Percentiles rank a stretch among this genome's conserved stretches.
These are phyloP conservation scores for Heliothis peltigera DNA, from an alignment of 2,888 invertebrate genomes.

Conservation along the genomic window DNA sequence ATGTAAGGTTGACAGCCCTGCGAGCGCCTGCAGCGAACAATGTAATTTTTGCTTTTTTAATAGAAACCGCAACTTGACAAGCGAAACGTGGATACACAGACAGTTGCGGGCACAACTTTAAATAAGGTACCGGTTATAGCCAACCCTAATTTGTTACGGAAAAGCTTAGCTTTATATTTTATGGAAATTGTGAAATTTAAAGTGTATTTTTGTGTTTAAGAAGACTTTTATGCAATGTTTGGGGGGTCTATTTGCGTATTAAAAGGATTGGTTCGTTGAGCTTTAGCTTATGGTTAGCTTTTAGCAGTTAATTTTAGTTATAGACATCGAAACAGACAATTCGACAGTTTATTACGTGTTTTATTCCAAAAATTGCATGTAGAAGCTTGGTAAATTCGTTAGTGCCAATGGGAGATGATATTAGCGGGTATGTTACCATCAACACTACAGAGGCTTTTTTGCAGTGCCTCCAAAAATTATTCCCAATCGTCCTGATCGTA, in stretches of 20 bases:
- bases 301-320: background rate
- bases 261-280: slow-evolving; percentile 4
- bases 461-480: too few relatives aligned
- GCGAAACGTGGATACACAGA: slow-evolving; percentile 65
- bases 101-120: slow-evolving; percentile 62
- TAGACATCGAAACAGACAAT: background rate
- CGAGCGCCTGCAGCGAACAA: slow-evolving; percentile 67
- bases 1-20: slow-evolving; percentile 68
- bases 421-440: too few relatives aligned
- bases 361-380: background rate
- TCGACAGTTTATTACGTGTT: too few relatives aligned
- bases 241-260: slow-evolving; percentile 13
- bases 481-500: too few relatives aligned
- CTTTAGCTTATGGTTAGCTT: background rate
- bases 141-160: slow-evolving; percentile 61
- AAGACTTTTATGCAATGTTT: slow-evolving; percentile 15
- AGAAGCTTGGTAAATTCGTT: too few relatives aligned
- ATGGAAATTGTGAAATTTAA: slow-evolving; percentile 44
- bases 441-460: too few relatives aligned
- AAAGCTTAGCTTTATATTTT: slow-evolving; percentile 48
- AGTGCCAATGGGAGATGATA: too few relatives aligned
- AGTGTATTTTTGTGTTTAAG: slow-evolving; percentile 46
- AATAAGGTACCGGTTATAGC: slow-evolving; percentile 58
- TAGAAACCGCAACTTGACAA: slow-evolving; percentile 68
- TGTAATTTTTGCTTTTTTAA: slow-evolving; percentile 74